Conservation (phyloP, 2,113 vertebrate species). For the Muscicapa adusta region DNA sequence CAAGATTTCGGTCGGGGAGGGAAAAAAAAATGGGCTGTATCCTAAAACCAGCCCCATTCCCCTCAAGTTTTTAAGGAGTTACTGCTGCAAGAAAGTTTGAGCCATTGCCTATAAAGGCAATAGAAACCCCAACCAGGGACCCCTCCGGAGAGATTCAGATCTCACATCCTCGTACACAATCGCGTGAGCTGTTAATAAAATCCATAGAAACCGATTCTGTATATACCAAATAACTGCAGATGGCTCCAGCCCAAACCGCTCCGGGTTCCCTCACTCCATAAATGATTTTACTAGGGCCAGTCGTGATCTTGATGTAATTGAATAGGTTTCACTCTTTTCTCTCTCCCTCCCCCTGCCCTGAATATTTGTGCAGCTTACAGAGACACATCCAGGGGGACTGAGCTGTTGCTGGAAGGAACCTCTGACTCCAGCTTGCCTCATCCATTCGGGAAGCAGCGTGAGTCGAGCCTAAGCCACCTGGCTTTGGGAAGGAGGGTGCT, state of each 20-base stretch:
- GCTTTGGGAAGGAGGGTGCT: slow-evolving; percentile 39
- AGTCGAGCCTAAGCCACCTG: slow-evolving; percentile 56
- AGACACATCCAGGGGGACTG: slow-evolving; percentile 22
- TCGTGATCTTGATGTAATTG: slow-evolving; percentile 34
- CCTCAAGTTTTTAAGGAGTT: not conserved
- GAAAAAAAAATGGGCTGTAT: not conserved
- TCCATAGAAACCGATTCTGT: slow-evolving; percentile 68
- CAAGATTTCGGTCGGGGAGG: not conserved
- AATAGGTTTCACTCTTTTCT: slow-evolving; percentile 35
- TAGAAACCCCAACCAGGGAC: slow-evolving; percentile 26
- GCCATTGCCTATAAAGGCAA: slow-evolving; percentile 18
- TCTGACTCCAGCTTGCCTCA: slow-evolving; percentile 57
- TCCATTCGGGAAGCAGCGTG: not conserved
- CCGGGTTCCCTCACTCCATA: slow-evolving; percentile 55
- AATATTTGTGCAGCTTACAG: slow-evolving; percentile 40
- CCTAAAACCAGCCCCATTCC: not conserved
- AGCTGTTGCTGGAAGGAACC: slow-evolving; percentile 49
- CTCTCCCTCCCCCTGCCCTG: not conserved
- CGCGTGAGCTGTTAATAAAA: slow-evolving; percentile 52
- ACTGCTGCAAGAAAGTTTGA: not conserved
- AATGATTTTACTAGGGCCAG: slow-evolving; percentile 50
- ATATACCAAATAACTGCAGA: slow-evolving; percentile 63
- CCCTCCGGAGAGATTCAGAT: slow-evolving; percentile 39
- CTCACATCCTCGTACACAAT: slow-evolving; percentile 24
- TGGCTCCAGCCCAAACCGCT: slow-evolving; percentile 53